Base-by-base conservation (phyloP, 2,113 vertebrate genomes). In the Sprattus sprattus region DNA sequence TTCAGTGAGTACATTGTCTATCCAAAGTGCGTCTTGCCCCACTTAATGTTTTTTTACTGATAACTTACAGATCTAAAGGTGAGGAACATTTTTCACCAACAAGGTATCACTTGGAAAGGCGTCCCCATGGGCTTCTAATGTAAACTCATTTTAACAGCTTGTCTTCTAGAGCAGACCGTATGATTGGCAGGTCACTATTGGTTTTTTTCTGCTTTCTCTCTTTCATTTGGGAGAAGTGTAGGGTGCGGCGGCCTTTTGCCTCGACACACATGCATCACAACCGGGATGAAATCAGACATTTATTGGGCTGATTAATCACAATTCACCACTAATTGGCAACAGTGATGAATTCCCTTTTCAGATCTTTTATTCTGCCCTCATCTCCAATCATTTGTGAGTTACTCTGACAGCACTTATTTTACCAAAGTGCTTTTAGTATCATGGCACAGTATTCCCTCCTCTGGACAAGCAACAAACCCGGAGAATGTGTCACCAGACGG, bases 401-500 rank as follows among this genome's bases (percentile, higher is more conserved):
- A 80, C 28, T 45, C 54, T 87, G 86, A 89, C 86, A 86, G 82
- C 32, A 22, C 6, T 25, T 75, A 52, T 89, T 89, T 84, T 85
- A 32, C 85, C 86, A 25, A 88, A 87, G 87, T 67, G 88, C 84
- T 86, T 87, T 88, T 85, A 81, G 82, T 78, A 86, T 49, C 86
- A 32, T 39, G 25, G 32, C 46, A 52, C 57, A 81, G 64, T 85
- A 90, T 88, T 71, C 39, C 28, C 75, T 89, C 89, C 83, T 88
- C 47, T 67, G 7, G 0, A 11, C 6, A 25, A 64, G 39, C 39
- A 39, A 64, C n/a, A 25, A 64, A 85, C 82, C 83, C 85, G 88
- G 47, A 64, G 86, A 86, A 85, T 87, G 82, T 88, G 88, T 88
- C 93, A 91, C 88, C 91, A 85, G 87, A 87, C 81, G 87, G 87